Percentiles rank a stretch among this genome's conserved stretches.
Conservation (phyloP, 2,113 vertebrate genomes). For the Neolamprologus fasciatus region DNA sequence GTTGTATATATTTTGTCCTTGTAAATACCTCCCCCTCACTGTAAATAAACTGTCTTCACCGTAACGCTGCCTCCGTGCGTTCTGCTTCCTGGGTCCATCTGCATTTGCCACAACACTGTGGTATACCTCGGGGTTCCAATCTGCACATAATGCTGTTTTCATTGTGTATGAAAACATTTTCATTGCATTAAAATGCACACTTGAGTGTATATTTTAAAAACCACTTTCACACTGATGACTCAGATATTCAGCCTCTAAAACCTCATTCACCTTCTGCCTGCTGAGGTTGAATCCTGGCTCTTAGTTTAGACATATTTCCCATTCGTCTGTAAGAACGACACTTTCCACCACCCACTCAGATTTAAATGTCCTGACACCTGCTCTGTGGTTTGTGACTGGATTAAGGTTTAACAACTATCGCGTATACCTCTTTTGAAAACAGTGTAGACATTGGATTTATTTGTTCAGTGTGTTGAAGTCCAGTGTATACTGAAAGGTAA, state of each 20-base stretch:
- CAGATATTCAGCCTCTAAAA: not conserved
- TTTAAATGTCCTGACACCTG: not conserved
- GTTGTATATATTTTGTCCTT: too few relatives aligned
- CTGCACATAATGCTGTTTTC: not conserved
- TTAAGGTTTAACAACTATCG: not conserved
- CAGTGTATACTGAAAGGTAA: not conserved
- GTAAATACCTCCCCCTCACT: too few relatives aligned
- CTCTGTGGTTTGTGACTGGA: not conserved
- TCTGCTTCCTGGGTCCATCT: too few relatives aligned
- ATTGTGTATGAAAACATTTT: not conserved
- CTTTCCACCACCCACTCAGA: not conserved
- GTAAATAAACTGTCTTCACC: too few relatives aligned
- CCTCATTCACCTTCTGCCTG: not conserved
- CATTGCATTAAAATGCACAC: not conserved
- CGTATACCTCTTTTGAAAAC: not conserved
- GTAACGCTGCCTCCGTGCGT: too few relatives aligned
- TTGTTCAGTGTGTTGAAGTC: not conserved
- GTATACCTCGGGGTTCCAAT: not conserved
- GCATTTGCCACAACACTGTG: not conserved
- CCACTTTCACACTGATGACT: not conserved
- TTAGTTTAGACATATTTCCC: not conserved
- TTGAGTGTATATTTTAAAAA: not conserved
- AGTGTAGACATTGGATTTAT: not conserved
- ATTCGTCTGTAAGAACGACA: accelerated
- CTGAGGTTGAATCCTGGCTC: not conserved